Conservation (phyloP, 1,140 invertebrate genomes). For the Pseudomyrmex concolor region DNA sequence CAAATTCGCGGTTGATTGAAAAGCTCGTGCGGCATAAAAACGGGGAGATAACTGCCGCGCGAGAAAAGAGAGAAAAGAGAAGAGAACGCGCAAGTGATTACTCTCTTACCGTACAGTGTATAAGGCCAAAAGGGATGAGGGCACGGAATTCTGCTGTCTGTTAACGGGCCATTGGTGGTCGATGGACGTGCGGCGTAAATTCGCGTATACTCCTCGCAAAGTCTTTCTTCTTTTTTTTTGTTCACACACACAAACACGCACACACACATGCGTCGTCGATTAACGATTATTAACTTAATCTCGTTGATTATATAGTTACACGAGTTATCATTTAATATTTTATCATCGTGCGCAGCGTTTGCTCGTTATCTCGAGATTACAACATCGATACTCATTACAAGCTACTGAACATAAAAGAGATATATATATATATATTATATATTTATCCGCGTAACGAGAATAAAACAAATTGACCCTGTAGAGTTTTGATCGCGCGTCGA, state of each 20-base stretch:
- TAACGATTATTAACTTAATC: conserved; percentile 62
- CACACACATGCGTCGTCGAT: neutral
- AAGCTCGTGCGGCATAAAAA: conserved; percentile 67
- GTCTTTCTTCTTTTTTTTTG: neutral
- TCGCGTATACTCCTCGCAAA: conserved; percentile 14
- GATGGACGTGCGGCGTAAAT: conserved; percentile 42
- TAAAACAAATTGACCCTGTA: too few species aligned
- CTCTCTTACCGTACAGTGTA: conserved; percentile 37
- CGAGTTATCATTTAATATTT: conserved; percentile 60
- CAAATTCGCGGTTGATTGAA: conserved; percentile 81
- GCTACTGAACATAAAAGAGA: conserved; percentile 1
- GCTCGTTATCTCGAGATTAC: conserved; percentile 19
- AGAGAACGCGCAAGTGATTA: conserved; percentile 34
- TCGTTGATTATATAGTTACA: conserved; percentile 56
- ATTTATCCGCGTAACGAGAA: too few species aligned
- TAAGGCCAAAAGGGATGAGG: neutral
- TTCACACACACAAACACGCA: neutral
- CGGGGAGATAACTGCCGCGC: neutral
- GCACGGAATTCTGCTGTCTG: conserved; percentile 27
- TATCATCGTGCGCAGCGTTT: conserved; percentile 39
- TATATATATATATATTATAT: too few species aligned
- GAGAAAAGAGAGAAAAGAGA: neutral
- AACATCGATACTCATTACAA: conserved; percentile 27
- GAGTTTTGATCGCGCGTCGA: too few species aligned
- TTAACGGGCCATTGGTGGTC: conserved; percentile 27